Percentiles rank a stretch among this genome's conserved stretches.
phyloP scores from a whole-genome alignment of 2,113 vertebrate species.

The Sphyrna mokarran region DNA sequence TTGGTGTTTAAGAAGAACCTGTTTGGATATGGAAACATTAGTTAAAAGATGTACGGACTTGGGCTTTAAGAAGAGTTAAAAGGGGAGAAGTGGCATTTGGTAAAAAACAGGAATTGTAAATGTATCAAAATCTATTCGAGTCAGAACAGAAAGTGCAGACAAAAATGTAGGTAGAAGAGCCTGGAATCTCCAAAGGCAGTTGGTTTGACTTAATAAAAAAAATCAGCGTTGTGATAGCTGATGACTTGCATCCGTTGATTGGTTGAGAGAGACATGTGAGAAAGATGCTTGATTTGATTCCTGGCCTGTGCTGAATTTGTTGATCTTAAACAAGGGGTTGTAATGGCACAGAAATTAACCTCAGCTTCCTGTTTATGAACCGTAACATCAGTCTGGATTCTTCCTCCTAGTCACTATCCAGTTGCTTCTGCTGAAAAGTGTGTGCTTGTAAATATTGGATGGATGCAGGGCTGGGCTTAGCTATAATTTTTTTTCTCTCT shows the following conservation, averaged over 20 bases:
- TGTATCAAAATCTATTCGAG: not conserved
- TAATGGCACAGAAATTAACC: not conserved
- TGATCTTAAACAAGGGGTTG: not conserved
- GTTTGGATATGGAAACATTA: not conserved
- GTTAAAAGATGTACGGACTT: not conserved
- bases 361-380: not conserved
- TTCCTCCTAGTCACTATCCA: not conserved
- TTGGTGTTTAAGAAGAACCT: not conserved
- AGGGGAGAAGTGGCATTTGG: not conserved
- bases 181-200: not conserved
- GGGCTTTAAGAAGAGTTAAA: not conserved
- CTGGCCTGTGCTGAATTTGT: not conserved
- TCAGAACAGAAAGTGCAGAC: not conserved
- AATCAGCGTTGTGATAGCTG: not conserved
- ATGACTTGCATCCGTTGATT: not conserved
- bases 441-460: not conserved
- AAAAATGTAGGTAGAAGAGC: not conserved
- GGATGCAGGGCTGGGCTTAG: not conserved
- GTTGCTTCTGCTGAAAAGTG: not conserved
- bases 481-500: not conserved
- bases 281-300: not conserved
- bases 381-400: not conserved
- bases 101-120: not conserved
- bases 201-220: not conserved
- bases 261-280: not conserved